Evolutionary conservation across 1,140 invertebrate species (phyloP).

Genomic region (Rhagoletis pomonella): DNA sequence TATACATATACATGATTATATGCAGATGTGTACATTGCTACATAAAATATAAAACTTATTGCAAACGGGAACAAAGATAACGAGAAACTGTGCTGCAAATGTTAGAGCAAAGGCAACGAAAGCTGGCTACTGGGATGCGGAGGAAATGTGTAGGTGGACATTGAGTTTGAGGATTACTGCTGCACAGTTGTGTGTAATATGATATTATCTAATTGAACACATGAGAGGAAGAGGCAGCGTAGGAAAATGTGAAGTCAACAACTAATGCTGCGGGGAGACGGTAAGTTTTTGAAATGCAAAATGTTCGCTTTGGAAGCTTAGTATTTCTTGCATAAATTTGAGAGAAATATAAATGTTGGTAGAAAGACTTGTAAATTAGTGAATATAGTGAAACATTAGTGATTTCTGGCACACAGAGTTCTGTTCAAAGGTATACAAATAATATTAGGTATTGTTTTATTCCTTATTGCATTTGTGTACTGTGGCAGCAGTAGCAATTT

Average conservation of each 20-base stretch:
- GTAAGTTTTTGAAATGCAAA: neutral
- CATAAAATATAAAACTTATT: neutral
- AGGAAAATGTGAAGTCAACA: neutral
- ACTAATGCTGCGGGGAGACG: neutral
- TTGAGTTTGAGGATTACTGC: neutral
- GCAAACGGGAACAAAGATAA: neutral
- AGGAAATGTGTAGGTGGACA: neutral
- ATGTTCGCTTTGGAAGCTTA: neutral
- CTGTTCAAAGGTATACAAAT: neutral
- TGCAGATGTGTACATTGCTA: neutral
- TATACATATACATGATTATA: too few species aligned
- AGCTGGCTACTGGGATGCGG: too few species aligned
- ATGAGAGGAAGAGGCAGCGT: neutral
- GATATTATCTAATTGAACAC: conserved; percentile 18
- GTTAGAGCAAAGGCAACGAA: neutral
- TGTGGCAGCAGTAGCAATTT: conserved; percentile 9
- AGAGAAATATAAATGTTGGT: neutral
- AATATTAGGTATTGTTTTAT: neutral
- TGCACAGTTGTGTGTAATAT: neutral
- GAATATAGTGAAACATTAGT: neutral
- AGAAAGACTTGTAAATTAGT: neutral
- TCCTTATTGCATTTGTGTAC: neutral
- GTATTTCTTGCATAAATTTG: neutral
- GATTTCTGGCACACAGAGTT: too few species aligned
- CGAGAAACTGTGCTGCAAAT: neutral